Evolutionary conservation across 1,140 invertebrate species (phyloP).

Genomic region (Rhyzopertha dominica): DNA sequence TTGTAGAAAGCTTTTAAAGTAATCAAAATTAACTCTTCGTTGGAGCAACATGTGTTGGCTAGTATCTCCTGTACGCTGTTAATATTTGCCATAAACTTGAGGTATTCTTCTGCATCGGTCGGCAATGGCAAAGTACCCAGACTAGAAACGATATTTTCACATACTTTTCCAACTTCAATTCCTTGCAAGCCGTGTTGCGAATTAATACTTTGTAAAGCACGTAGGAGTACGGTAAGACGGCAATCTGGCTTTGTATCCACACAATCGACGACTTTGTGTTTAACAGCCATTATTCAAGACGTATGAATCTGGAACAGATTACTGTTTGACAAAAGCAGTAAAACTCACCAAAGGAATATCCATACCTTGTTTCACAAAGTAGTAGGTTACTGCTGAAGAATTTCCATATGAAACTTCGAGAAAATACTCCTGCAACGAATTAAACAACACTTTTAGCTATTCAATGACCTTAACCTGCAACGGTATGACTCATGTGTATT

Average conservation of each 20-base stretch:
- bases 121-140: constrained; percentile 37
- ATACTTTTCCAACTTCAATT: constrained; percentile 22
- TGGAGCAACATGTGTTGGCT: constrained; percentile 37
- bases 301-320: no score
- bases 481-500: no score
- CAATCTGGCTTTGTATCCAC: constrained; percentile 21
- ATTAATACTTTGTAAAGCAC: constrained; percentile 30
- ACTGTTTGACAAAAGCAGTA: no score
- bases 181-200: constrained; percentile 17
- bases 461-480: no score
- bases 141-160: constrained; percentile 31
- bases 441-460: no score
- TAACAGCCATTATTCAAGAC: constrained; percentile 43
- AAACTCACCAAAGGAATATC: no score
- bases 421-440: no score
- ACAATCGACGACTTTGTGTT: constrained; percentile 39
- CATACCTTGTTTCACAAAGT: no score
- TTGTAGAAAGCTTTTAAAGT: constrained; percentile 45
- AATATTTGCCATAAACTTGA: constrained; percentile 45
- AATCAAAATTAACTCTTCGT: constrained; percentile 34
- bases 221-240: constrained; percentile 30
- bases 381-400: no score
- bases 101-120: constrained; percentile 29
- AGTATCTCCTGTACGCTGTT: constrained; percentile 43
- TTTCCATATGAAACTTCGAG: no score